phyloP scores from a whole-genome alignment of 2,888 invertebrate genomes.

The Trachelus troglodyta region DNA sequence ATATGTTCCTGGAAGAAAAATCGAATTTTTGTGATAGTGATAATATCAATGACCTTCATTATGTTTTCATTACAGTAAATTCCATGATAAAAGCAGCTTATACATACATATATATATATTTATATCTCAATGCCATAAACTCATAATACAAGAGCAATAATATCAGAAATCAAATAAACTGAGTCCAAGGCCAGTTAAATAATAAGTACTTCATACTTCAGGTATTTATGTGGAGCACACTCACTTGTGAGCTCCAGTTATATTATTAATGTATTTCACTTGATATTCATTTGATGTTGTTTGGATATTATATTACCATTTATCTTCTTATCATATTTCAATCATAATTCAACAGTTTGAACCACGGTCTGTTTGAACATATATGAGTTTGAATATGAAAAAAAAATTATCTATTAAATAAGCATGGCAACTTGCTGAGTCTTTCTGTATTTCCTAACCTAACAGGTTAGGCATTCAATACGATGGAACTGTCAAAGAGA shows the following conservation, averaged over 20 bases:
- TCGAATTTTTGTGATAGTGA: background rate
- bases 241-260: background rate
- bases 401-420: background rate
- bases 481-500: constrained; percentile 50
- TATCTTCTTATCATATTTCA: background rate
- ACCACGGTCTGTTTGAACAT: background rate
- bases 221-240: background rate
- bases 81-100: background rate
- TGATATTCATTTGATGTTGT: background rate
- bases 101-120: background rate
- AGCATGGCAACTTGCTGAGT: background rate
- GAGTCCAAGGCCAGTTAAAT: background rate
- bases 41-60: background rate
- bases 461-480: background rate
- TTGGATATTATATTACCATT: background rate
- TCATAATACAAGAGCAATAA: background rate
- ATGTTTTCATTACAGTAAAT: background rate
- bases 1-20: background rate
- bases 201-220: background rate
- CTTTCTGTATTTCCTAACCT: background rate
- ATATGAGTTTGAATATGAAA: background rate
- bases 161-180: background rate
- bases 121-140: background rate
- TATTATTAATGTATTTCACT: background rate
- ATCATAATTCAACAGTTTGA: background rate